phyloP scores from a whole-genome alignment of 2,113 vertebrate species.

The Campylorhamphus procurvoides region DNA sequence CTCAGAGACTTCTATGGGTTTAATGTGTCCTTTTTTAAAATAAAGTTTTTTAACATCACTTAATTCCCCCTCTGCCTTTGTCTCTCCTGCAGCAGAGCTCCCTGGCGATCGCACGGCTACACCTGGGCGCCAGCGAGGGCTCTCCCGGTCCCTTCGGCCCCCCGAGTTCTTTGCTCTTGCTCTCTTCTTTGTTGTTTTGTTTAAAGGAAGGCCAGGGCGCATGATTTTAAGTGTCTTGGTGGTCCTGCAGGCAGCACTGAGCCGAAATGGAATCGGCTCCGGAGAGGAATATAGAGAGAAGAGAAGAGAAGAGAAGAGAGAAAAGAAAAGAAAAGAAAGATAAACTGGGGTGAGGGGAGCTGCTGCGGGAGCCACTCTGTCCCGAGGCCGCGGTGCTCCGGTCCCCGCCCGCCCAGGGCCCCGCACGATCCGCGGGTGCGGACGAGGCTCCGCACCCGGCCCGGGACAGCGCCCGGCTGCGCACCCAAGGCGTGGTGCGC shows the following conservation, averaged over 20 bases:
- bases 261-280: not conserved
- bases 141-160: not conserved
- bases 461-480: constrained; percentile 22
- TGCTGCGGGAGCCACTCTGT: not conserved
- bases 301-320: accelerated
- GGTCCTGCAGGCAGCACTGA: not conserved
- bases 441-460: not conserved
- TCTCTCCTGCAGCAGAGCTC: constrained; percentile 1
- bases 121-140: not conserved
- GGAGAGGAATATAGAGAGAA: no score
- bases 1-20: constrained; percentile 40
- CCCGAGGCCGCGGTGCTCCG: not conserved
- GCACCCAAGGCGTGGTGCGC: constrained; percentile 51
- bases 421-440: not conserved
- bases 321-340: accelerated
- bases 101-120: not conserved
- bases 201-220: not conserved
- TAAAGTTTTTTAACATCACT: constrained; percentile 46
- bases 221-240: not conserved
- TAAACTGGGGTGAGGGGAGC: no score
- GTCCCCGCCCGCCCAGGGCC: not conserved
- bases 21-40: constrained; percentile 50
- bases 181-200: not conserved
- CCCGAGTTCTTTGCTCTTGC: not conserved
- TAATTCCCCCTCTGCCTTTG: constrained; percentile 8